Base-by-base conservation (phyloP, 2,797 vertebrate species). In the Enteromius trimaculatus region DNA sequence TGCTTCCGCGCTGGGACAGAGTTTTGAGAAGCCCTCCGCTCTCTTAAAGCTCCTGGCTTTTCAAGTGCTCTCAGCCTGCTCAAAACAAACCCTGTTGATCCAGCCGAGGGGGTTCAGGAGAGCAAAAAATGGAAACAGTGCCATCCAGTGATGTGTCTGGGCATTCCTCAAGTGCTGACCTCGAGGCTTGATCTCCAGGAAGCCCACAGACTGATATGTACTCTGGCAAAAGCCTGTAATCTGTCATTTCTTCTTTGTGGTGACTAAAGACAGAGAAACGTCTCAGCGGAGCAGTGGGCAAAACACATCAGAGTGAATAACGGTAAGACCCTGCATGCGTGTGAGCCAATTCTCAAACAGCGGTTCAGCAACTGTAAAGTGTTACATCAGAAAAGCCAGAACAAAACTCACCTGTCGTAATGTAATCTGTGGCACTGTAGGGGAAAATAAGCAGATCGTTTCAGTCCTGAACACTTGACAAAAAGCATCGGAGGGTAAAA, bases 61-160 rank as follows among this genome's bases (percentile, higher is more conserved):
- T 90, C 89, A 85, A 90, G 89, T 90, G 90, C 92, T 89, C 92
- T 91, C 91, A 80, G 89, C 90, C 92, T 92, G 91, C 90, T 93
- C 93, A 92, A 94, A 94, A 93, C 92, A 93, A 91, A 79, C 88
- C 93, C 92, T 93, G 92, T 94, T 94, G 92, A 92, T 95, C 90
- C 88, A 84, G 91, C 86, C 58, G 2, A 87, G 49, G 82, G 71
- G 68, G 64, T 70, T 81, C 47, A 76, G 55, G 49, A 71, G 47
- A 64, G 88, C 92, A 91, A 95, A 96, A 95, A 97, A 97, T 97
- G 97, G 97, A 98, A 99, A 99, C 97, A 99, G 95, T 99, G 97
- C 97, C 97, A 99, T 99, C 97, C 98, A 98, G 97, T 98, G 97
- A 97, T 96, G 95, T 94, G 95, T 97, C 94, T 92, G 93, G 97